Evolutionary conservation across 2,797 vertebrate species (phyloP).

Genomic region (Muscicapa comitata): DNA sequence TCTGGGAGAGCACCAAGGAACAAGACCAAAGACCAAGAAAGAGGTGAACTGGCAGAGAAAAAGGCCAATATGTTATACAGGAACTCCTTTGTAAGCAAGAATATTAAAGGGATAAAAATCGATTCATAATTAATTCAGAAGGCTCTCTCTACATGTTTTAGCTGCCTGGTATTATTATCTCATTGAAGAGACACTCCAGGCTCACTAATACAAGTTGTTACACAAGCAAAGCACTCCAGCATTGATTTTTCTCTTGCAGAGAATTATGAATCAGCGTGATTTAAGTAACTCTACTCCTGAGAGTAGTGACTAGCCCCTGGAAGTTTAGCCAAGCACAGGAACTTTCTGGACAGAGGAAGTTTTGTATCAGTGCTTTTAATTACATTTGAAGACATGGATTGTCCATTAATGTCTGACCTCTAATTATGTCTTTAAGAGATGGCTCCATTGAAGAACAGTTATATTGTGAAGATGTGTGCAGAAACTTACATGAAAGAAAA

Average conservation of each 20-base stretch:
- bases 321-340: constrained; percentile 13
- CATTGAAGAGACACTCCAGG: neutral
- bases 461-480: neutral
- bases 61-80: neutral
- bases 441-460: neutral
- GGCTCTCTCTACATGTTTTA: neutral
- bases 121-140: neutral
- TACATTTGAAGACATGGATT: neutral
- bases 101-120: constrained; percentile 10
- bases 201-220: neutral
- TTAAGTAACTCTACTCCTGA: neutral
- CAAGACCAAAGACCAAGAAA: neutral
- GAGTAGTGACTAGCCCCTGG: neutral
- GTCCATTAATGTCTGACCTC: constrained; percentile 24
- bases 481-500: neutral
- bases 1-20: neutral
- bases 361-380: neutral
- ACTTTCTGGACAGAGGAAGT: neutral
- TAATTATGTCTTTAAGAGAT: constrained; percentile 27
- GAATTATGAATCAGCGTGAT: neutral
- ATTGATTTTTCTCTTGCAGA: constrained; percentile 47
- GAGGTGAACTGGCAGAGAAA: neutral
- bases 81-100: constrained; percentile 18
- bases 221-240: neutral
- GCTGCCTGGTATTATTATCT: neutral